Conservation (phyloP, 2,797 vertebrate genomes). For the Nyctibius grandis region DNA sequence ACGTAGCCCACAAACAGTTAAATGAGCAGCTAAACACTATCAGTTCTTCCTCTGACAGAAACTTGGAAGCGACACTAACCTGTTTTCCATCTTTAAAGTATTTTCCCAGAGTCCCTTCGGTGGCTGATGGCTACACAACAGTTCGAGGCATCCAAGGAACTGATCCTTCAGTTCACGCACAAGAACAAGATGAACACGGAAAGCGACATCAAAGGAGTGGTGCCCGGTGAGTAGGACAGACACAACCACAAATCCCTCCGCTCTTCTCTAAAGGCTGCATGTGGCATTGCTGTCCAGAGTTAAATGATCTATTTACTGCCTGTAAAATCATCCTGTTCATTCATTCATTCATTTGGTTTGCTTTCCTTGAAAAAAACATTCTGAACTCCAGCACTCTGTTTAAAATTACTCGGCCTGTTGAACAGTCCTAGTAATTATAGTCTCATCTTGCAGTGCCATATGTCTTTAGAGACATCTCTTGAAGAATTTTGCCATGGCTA, state of each 20-base stretch:
- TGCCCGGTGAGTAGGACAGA: constrained; percentile 79
- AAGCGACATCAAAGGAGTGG: constrained; percentile 83
- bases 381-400: neutral
- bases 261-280: neutral
- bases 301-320: neutral
- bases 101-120: constrained; percentile 94
- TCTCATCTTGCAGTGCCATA: neutral
- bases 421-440: neutral
- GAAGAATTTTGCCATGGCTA: neutral
- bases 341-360: neutral
- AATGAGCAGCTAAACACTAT: neutral
- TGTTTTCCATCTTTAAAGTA: constrained; percentile 71
- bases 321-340: neutral
- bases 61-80: neutral
- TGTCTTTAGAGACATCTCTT: constrained; percentile 5
- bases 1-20: neutral
- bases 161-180: constrained; percentile 86
- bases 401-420: neutral
- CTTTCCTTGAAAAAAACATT: neutral
- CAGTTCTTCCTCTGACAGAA: neutral
- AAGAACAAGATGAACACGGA: constrained; percentile 85
- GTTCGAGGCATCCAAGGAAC: constrained; percentile 86
- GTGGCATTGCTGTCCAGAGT: neutral
- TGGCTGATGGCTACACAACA: constrained; percentile 97
- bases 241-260: neutral